Conservation (phyloP, 1,140 invertebrate species). For the Philaenus spumarius region DNA sequence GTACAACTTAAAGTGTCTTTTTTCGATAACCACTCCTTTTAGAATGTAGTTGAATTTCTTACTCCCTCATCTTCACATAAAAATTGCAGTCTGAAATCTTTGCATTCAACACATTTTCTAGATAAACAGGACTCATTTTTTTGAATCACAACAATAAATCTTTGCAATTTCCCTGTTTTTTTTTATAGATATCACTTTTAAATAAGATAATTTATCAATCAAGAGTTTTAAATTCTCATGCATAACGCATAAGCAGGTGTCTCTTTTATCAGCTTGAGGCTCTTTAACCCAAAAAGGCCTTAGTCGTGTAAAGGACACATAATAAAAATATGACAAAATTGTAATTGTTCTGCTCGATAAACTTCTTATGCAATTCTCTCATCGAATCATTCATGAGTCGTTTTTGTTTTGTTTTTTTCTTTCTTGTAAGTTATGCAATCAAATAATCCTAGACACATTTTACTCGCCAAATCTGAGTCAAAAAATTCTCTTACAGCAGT, state of each 20-base stretch:
- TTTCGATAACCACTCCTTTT: slow-evolving; percentile 12
- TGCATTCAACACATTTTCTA: too few relatives aligned
- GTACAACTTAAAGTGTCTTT: too few relatives aligned
- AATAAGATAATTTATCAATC: too few relatives aligned
- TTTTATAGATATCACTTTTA: too few relatives aligned
- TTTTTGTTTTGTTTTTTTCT: slow-evolving; percentile 17
- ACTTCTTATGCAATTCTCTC: slow-evolving; percentile 20
- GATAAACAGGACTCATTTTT: too few relatives aligned
- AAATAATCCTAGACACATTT: slow-evolving; percentile 9
- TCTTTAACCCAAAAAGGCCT: slow-evolving; percentile 18
- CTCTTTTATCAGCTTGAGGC: slow-evolving; percentile 1
- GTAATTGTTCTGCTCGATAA: slow-evolving; percentile 11
- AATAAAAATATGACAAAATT: slow-evolving; percentile 4
- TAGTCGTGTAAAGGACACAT: slow-evolving; percentile 10
- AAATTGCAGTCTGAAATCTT: slow-evolving; percentile 5
- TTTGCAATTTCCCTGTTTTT: too few relatives aligned
- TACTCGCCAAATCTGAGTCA: slow-evolving; percentile 18
- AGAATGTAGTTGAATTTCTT: background rate
- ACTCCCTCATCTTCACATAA: slow-evolving; percentile 13
- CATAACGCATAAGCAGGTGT: slow-evolving; percentile 17
- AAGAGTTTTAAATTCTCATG: slow-evolving; percentile 21
- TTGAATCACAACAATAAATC: too few relatives aligned
- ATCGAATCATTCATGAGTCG: too few relatives aligned
- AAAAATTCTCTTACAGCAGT: slow-evolving; percentile 20
- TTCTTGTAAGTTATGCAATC: slow-evolving; percentile 11